A percentile compares a stretch with the other conserved stretches of the same genome.
These are phyloP conservation scores for Sciurus vulgaris DNA, from an alignment of 2,797 vertebrate species.

Conservation along the genomic window DNA sequence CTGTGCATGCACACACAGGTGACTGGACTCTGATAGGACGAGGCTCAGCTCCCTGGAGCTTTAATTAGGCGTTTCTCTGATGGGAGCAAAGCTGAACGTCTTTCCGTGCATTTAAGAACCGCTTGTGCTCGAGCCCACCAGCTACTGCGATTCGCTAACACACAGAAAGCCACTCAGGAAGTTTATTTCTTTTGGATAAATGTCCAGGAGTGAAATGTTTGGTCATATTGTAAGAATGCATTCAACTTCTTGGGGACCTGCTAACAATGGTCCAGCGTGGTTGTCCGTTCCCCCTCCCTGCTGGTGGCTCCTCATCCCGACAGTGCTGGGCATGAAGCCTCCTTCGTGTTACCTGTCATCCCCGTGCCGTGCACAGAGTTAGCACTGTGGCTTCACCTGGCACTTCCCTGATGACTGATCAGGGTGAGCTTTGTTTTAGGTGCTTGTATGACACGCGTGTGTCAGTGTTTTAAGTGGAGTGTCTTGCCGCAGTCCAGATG, in stretches of 20 bases:
- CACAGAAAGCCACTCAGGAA: no score
- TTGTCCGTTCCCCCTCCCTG: accelerated
- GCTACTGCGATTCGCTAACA: no score
- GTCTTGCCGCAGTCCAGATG: neutral
- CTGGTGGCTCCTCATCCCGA: accelerated
- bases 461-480: neutral
- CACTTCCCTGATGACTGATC: neutral
- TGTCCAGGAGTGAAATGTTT: neutral
- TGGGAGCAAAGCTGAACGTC: neutral
- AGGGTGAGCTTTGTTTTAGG: neutral
- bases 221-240: accelerated
- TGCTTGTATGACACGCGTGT: no score
- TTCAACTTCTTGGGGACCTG: neutral
- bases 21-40: no score
- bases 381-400: no score
- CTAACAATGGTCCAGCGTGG: accelerated
- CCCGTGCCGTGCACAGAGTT: no score
- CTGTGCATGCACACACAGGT: accelerated
- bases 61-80: neutral
- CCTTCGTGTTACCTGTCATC: neutral
- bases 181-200: neutral
- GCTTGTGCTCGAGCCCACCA: no score
- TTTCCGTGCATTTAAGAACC: neutral
- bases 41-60: no score
- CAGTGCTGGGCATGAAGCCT: neutral